These are phyloP conservation scores for Anneissia japonica DNA, from an alignment of 35 echinoderm and acorn worm species.

Conservation along the genomic window DNA sequence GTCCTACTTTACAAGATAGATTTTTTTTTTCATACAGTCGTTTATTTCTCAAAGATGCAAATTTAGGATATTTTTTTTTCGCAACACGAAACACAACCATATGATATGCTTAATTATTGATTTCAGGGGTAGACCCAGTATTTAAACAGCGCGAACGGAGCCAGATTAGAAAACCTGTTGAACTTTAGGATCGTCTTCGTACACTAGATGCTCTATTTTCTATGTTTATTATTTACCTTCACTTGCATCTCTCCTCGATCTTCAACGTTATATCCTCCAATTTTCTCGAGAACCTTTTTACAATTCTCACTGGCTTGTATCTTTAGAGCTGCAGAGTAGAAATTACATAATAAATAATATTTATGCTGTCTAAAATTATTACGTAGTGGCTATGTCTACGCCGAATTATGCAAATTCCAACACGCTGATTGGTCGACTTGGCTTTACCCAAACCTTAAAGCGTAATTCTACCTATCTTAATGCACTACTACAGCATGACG, in stretches of 20 bases:
- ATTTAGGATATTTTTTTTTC: background rate
- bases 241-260: slow-evolving; percentile 82
- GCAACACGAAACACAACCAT: background rate
- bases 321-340: slow-evolving; percentile 65
- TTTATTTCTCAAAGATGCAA: background rate
- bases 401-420: too few relatives aligned
- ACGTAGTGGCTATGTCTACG: background rate
- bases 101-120: background rate
- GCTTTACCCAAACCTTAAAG: too few relatives aligned
- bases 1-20: too few relatives aligned
- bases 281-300: slow-evolving; percentile 48
- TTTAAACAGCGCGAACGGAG: background rate
- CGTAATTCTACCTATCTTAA: too few relatives aligned
- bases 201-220: background rate
- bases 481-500: too few relatives aligned
- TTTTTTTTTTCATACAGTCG: too few relatives aligned
- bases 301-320: slow-evolving; percentile 95
- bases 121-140: background rate
- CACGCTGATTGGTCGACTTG: too few relatives aligned
- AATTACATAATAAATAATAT: background rate
- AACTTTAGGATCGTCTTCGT: background rate
- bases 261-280: slow-evolving; percentile 60
- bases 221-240: slow-evolving; percentile 45
- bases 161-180: background rate
- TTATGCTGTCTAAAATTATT: background rate